phyloP scores from a whole-genome alignment of 1,140 invertebrate species.

The Trigoniulus corallinus region DNA sequence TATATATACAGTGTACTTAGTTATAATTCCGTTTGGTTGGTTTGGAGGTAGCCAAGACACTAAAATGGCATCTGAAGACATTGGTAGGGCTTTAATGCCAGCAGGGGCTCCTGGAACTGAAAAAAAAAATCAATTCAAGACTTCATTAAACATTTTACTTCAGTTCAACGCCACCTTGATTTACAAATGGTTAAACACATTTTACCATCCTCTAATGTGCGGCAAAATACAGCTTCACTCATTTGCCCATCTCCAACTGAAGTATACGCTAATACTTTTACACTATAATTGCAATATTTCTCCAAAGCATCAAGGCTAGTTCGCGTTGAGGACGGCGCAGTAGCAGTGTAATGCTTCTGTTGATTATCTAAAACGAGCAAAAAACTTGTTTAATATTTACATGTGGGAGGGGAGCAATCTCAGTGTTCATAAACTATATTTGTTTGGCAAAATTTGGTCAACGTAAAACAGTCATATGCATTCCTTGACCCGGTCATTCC shows the following conservation, averaged over 20 bases:
- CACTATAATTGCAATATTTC: slow-evolving; percentile 92
- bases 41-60: slow-evolving; percentile 84
- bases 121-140: slow-evolving; percentile 10
- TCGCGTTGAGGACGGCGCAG: too few species aligned
- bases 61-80: slow-evolving; percentile 74
- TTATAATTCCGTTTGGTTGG: slow-evolving; percentile 81
- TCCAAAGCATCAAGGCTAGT: slow-evolving; percentile 80
- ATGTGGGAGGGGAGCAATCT: slow-evolving; percentile 73
- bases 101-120: slow-evolving; percentile 78
- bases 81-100: slow-evolving; percentile 78
- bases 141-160: background rate
- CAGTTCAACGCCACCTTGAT: background rate
- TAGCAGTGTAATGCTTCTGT: too few species aligned
- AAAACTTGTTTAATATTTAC: too few species aligned
- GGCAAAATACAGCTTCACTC: slow-evolving; percentile 74
- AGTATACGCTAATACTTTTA: slow-evolving; percentile 86
- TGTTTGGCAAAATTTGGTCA: too few species aligned
- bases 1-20: slow-evolving; percentile 82
- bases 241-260: slow-evolving; percentile 85
- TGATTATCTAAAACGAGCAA: too few species aligned
- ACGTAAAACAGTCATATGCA: too few species aligned
- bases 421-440: too few species aligned
- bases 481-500: too few species aligned
- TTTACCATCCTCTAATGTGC: slow-evolving; percentile 89
- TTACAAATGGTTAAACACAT: slow-evolving; percentile 9